Percentiles rank a stretch among this genome's conserved stretches.
These are phyloP conservation scores for Cyprinus carpio DNA, from an alignment of 2,113 vertebrate genomes.

Conservation along the genomic window DNA sequence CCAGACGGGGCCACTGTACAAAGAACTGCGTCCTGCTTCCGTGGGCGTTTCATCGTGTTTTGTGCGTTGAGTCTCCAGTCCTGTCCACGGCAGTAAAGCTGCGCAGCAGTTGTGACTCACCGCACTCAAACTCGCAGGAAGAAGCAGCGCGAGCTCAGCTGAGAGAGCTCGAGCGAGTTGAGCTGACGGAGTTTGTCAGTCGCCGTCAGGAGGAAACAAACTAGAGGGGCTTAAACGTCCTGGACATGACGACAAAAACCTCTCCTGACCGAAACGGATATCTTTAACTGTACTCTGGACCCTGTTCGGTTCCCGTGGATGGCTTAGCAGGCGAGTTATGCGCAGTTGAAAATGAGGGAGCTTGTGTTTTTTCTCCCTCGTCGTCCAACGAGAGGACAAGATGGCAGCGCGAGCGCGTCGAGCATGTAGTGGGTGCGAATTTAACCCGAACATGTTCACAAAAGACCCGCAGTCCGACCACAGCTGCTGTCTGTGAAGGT, in stretches of 20 bases:
- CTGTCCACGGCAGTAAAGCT: background rate
- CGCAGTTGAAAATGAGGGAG: slow-evolving; percentile 58
- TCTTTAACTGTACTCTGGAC: slow-evolving; percentile 33
- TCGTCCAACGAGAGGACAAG: slow-evolving; percentile 73
- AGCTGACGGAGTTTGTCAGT: slow-evolving; percentile 25
- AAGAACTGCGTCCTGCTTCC: background rate
- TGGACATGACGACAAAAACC: slow-evolving; percentile 44
- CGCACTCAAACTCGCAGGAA: background rate
- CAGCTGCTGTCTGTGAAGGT: slow-evolving; percentile 58
- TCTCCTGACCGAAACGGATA: slow-evolving; percentile 16
- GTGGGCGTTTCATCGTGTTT: background rate
- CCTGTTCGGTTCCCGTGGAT: background rate
- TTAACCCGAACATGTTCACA: slow-evolving; percentile 57
- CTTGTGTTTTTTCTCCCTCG: slow-evolving; percentile 65
- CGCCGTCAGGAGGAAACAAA: slow-evolving; percentile 23
- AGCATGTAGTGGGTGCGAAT: slow-evolving; percentile 68
- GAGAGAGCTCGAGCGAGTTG: slow-evolving; percentile 11
- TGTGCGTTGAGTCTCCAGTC: background rate
- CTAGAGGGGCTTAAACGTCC: background rate
- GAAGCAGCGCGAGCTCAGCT: slow-evolving; percentile 22
- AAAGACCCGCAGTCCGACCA: slow-evolving; percentile 30
- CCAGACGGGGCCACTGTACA: background rate
- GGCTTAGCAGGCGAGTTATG: slow-evolving; percentile 51
- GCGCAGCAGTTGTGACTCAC: no score
- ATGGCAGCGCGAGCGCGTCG: slow-evolving; percentile 72